Conservation (phyloP, 2,888 invertebrate species). For the Stramonita haemastoma region DNA sequence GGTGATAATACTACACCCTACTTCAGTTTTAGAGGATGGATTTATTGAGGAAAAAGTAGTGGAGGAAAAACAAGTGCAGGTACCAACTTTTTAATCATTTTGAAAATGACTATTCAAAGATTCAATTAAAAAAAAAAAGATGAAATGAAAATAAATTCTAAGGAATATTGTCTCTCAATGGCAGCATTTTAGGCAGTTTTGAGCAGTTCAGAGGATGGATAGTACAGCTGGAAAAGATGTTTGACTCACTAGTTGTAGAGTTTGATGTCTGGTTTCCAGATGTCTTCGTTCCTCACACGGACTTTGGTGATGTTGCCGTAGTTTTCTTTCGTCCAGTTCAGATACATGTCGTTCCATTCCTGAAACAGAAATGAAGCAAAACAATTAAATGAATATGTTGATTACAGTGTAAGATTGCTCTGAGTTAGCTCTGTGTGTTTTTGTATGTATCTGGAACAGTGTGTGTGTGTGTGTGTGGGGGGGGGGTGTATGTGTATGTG, state of each 20-base stretch:
- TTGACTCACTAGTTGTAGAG: conserved; percentile 73
- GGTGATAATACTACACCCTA: too few species aligned
- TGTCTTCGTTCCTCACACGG: conserved; percentile 64
- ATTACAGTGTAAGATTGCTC: neutral
- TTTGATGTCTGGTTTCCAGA: conserved; percentile 72
- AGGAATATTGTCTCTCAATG: too few species aligned
- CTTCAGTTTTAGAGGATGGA: too few species aligned
- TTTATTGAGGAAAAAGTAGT: too few species aligned
- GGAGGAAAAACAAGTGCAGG: too few species aligned
- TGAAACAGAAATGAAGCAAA: conserved; percentile 42
- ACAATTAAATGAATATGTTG: neutral
- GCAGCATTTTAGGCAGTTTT: too few species aligned
- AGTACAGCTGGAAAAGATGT: too few species aligned
- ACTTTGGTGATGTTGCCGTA: conserved; percentile 68
- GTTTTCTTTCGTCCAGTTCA: conserved; percentile 63
- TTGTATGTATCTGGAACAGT: neutral
- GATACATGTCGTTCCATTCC: conserved; percentile 70
- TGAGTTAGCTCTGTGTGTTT: neutral
- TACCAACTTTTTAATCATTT: too few species aligned
- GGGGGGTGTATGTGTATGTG: neutral
- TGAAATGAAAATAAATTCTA: too few species aligned
- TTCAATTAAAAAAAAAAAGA: too few species aligned
- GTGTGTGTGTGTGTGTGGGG: neutral
- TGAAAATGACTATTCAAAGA: too few species aligned
- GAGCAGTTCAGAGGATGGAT: too few species aligned